Percentiles rank a stretch among this genome's conserved stretches.
Evolutionary conservation across 2,113 vertebrate genomes (phyloP).

Genomic region (Strix uralensis): DNA sequence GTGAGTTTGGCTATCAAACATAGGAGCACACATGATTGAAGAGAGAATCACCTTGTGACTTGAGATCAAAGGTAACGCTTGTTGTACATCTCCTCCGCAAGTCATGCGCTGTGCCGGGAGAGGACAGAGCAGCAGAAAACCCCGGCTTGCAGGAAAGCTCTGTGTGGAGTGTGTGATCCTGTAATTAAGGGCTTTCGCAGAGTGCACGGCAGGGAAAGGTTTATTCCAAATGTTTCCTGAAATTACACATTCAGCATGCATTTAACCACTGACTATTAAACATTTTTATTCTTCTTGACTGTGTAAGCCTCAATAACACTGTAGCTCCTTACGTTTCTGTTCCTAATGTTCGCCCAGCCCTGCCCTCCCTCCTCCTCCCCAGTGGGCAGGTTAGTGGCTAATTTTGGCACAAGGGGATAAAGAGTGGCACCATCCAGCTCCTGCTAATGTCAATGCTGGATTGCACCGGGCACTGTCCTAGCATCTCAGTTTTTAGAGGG

Average conservation of each 20-base stretch:
- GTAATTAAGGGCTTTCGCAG: background rate
- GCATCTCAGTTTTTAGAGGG: background rate
- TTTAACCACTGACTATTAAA: background rate
- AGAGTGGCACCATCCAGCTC: background rate
- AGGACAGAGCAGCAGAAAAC: background rate
- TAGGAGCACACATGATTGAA: background rate
- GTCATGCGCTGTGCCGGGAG: fast-evolving
- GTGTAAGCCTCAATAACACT: background rate
- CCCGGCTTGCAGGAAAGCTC: fast-evolving
- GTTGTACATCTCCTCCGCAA: background rate
- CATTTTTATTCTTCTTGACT: background rate
- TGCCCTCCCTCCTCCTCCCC: background rate
- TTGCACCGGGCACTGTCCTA: background rate
- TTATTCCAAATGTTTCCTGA: background rate
- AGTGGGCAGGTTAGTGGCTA: background rate
- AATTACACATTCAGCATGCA: background rate
- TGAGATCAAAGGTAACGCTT: background rate
- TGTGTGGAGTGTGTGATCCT: background rate
- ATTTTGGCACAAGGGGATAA: background rate
- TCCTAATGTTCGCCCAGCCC: background rate
- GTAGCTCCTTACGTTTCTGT: background rate
- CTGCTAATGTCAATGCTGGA: background rate
- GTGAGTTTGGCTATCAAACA: background rate
- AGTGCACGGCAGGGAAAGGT: background rate
- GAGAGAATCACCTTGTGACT: background rate